Evolutionary conservation across 1,140 invertebrate species (phyloP).

Genomic region (Palaemon carinicauda): DNA sequence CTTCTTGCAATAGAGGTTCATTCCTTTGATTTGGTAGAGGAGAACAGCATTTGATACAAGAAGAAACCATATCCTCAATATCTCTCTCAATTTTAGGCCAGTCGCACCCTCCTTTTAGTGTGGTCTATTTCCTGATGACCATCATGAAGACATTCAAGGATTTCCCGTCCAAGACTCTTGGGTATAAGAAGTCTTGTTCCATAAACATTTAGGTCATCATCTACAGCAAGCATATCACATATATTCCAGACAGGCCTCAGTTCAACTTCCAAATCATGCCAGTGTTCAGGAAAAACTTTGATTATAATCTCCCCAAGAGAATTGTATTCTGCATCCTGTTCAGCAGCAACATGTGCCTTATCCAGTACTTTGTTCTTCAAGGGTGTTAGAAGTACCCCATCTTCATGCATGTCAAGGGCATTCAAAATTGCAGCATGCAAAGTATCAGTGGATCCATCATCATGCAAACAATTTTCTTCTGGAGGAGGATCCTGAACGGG

Average conservation of each 20-base stretch:
- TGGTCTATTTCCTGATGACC: not conserved
- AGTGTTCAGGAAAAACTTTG: not conserved
- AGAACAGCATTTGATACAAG: no score
- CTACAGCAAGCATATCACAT: not conserved
- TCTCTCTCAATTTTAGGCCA: conserved; percentile 23
- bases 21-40: no score
- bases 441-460: not conserved
- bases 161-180: not conserved
- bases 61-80: conserved; percentile 17
- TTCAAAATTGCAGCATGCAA: not conserved
- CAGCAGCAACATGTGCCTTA: not conserved
- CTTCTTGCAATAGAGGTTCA: no score
- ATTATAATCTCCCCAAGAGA: not conserved
- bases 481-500: conserved; percentile 11
- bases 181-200: conserved; percentile 23
- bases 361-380: not conserved
- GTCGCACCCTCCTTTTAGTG: not conserved
- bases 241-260: no score
- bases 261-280: not conserved
- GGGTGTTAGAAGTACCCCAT: not conserved
- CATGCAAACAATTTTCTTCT: not conserved
- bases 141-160: no score
- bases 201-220: conserved; percentile 11
- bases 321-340: not conserved
- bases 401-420: not conserved